These are phyloP conservation scores for Ahaetulla prasina DNA, from an alignment of 2,113 vertebrate species.

Conservation along the genomic window DNA sequence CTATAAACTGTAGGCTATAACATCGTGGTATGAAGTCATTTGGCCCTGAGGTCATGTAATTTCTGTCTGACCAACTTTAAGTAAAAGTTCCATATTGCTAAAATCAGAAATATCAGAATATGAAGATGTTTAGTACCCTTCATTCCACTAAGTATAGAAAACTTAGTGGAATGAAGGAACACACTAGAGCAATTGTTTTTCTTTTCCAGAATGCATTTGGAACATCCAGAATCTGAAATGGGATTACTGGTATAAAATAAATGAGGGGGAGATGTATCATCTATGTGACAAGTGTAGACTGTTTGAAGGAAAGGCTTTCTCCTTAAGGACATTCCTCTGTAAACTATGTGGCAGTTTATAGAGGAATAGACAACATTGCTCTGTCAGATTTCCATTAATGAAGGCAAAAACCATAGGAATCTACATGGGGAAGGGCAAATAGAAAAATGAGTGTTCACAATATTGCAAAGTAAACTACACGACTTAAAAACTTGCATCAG, in stretches of 20 bases:
- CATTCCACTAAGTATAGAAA: not conserved
- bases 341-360: not conserved
- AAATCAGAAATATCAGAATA: not conserved
- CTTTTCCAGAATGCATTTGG: not conserved
- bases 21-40: not conserved
- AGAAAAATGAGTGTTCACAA: not conserved
- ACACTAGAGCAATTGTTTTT: not conserved
- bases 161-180: not conserved
- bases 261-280: not conserved
- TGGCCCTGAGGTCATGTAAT: not conserved
- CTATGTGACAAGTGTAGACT: not conserved
- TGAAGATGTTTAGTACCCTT: not conserved
- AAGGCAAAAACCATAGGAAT: not conserved
- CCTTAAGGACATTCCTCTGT: not conserved
- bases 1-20: not conserved
- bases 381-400: not conserved
- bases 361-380: not conserved
- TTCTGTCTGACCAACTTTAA: not conserved
- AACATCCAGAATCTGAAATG: not conserved
- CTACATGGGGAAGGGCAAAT: not conserved
- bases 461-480: not conserved
- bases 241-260: not conserved
- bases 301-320: not conserved
- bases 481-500: not conserved
- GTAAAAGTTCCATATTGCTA: not conserved